phyloP scores from a whole-genome alignment of 2,797 vertebrate species.

The Gadopsis marmoratus region DNA sequence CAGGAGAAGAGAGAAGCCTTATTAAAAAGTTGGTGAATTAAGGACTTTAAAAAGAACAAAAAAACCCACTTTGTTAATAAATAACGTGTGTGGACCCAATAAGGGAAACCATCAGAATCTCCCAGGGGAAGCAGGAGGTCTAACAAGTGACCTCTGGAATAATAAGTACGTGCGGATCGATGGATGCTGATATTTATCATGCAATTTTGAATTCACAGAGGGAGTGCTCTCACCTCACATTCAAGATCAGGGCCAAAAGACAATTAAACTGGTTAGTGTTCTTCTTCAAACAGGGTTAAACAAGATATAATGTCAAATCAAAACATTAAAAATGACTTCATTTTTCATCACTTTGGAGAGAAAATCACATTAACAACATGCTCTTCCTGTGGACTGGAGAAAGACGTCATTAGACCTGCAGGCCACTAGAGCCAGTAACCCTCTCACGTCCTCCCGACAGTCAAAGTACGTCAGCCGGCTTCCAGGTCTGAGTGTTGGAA shows the following conservation, averaged over 20 bases:
- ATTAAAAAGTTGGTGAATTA: conserved; percentile 71
- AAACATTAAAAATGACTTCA: neutral
- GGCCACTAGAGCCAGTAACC: too few relatives aligned
- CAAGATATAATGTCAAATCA: neutral
- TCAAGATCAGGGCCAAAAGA: neutral
- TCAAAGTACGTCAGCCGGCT: neutral
- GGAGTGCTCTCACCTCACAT: neutral
- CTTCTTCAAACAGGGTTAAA: neutral
- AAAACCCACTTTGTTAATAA: conserved; percentile 63
- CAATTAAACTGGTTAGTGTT: neutral
- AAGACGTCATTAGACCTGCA: too few relatives aligned
- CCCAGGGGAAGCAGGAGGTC: conserved; percentile 1
- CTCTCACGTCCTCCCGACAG: neutral
- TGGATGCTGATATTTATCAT: conserved; percentile 31
- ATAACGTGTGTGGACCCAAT: conserved; percentile 32
- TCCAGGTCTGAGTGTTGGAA: conserved; percentile 2
- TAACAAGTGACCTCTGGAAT: conserved; percentile 37
- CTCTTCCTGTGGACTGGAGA: too few relatives aligned
- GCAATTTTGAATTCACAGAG: neutral
- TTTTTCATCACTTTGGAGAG: neutral
- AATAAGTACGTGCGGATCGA: conserved; percentile 27
- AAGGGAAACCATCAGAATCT: conserved; percentile 5
- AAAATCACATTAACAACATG: neutral
- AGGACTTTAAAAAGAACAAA: conserved; percentile 36
- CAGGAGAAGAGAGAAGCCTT: conserved; percentile 49